These are phyloP conservation scores for Macrostomum cliftonense DNA, from an alignment of 2,888 invertebrate genomes.

Conservation along the genomic window DNA sequence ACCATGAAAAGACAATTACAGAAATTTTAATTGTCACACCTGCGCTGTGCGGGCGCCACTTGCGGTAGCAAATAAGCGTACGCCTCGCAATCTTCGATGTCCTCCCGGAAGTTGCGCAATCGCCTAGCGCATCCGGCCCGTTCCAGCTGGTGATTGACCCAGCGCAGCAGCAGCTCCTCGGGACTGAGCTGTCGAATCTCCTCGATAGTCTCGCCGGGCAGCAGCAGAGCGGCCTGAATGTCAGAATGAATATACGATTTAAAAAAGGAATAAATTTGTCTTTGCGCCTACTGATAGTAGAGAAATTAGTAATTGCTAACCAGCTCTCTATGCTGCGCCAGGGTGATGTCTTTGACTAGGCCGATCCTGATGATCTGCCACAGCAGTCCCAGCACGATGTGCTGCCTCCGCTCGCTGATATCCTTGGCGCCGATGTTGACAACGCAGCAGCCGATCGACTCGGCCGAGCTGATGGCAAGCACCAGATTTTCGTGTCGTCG, in stretches of 20 bases:
- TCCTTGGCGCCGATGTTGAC: conserved; percentile 77
- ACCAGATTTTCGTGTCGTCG: neutral
- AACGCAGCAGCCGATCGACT: conserved; percentile 72
- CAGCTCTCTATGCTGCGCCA: neutral
- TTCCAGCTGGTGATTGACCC: conserved; percentile 88
- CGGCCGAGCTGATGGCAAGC: conserved; percentile 69
- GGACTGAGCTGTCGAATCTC: conserved; percentile 77
- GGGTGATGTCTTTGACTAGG: neutral
- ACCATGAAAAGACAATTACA: no score
- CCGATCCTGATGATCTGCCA: conserved; percentile 79
- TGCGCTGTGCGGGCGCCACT: neutral
- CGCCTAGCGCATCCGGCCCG: conserved; percentile 69
- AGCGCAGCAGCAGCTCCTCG: conserved; percentile 60
- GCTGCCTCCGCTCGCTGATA: conserved; percentile 68
- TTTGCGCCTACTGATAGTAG: no score
- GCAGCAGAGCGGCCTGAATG: conserved; percentile 53
- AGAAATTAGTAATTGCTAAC: neutral
- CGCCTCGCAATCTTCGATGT: conserved; percentile 55
- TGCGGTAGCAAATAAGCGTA: no score
- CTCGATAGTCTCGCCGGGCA: conserved; percentile 57
- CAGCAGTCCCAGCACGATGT: conserved; percentile 71
- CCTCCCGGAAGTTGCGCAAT: neutral
- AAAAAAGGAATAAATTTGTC: no score
- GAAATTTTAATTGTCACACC: no score
- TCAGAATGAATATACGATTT: conserved; percentile 46